A percentile compares a stretch with the other conserved stretches of the same genome.
phyloP scores from a whole-genome alignment of 2,888 invertebrate genomes.

The Parelbella ahira region DNA sequence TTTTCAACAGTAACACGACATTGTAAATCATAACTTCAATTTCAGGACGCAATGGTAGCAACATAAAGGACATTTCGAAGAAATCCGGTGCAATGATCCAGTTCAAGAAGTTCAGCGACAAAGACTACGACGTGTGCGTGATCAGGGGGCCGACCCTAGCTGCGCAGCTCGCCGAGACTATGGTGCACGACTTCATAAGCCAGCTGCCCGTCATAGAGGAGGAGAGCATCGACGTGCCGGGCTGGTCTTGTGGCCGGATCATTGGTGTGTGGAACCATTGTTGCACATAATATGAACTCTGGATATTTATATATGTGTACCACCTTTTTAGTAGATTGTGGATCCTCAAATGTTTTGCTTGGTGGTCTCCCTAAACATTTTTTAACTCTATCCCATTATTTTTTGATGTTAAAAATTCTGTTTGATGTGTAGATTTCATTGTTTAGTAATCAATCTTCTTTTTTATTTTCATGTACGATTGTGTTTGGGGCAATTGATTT shows the following conservation, averaged over 20 bases:
- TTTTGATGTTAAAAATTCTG: no score
- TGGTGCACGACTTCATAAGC: conserved; percentile 84
- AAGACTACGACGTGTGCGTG: conserved; percentile 83
- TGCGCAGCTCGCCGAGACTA: conserved; percentile 85
- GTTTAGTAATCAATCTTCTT: no score
- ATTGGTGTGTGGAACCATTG: conserved; percentile 85
- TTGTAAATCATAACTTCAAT: background rate
- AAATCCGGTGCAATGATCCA: conserved; percentile 83
- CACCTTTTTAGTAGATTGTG: no score
- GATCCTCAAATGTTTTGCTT: no score
- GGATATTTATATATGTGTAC: no score
- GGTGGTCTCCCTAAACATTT: no score
- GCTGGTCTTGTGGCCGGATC: conserved; percentile 84
- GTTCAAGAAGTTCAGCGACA: conserved; percentile 75
- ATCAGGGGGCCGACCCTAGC: conserved; percentile 85
- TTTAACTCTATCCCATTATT: no score
- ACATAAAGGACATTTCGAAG: conserved; percentile 87
- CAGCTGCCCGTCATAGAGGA: conserved; percentile 85
- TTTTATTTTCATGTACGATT: no score
- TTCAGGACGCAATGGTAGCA: conserved; percentile 85
- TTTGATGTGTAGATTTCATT: no score
- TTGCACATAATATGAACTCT: no score
- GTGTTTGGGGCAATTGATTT: no score
- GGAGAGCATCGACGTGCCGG: conserved; percentile 84
- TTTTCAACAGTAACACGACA: no score